These are phyloP conservation scores for Morus bassanus DNA, from an alignment of 2,797 vertebrate genomes.

Conservation along the genomic window DNA sequence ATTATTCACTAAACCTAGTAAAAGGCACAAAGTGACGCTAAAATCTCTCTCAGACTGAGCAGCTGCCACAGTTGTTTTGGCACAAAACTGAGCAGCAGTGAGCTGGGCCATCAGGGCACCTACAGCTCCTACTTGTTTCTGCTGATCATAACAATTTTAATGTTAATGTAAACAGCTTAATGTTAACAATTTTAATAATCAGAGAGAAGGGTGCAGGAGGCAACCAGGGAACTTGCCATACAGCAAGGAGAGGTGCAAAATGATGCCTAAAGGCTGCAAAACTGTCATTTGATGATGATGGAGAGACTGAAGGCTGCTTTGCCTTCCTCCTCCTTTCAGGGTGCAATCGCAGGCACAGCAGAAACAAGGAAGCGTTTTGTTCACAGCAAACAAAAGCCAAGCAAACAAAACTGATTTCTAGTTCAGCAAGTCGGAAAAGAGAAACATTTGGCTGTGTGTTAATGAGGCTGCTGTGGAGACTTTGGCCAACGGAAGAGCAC, in stretches of 20 bases:
- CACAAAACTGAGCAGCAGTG: not conserved
- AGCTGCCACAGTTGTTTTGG: not conserved
- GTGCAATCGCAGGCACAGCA: not conserved
- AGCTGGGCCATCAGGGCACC: not conserved
- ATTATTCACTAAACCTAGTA: not conserved
- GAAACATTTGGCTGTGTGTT: not conserved
- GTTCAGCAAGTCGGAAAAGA: not conserved
- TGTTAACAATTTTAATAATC: not conserved
- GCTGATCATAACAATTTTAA: not conserved
- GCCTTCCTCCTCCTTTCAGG: not conserved
- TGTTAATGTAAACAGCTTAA: too few relatives aligned
- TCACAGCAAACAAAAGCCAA: not conserved
- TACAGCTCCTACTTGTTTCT: not conserved
- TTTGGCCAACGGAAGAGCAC: not conserved
- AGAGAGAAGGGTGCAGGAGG: not conserved
- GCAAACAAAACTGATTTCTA: not conserved
- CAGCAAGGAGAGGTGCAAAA: not conserved
- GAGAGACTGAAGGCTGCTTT: not conserved
- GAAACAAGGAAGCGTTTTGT: not conserved
- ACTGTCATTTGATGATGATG: not conserved
- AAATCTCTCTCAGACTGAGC: not conserved
- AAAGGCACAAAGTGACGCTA: not conserved
- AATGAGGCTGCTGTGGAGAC: not conserved
- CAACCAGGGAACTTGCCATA: not conserved
- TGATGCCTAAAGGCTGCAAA: not conserved